Evolutionary conservation across 2,113 vertebrate genomes (phyloP).

Genomic region (Poeciliopsis occidentalis): DNA sequence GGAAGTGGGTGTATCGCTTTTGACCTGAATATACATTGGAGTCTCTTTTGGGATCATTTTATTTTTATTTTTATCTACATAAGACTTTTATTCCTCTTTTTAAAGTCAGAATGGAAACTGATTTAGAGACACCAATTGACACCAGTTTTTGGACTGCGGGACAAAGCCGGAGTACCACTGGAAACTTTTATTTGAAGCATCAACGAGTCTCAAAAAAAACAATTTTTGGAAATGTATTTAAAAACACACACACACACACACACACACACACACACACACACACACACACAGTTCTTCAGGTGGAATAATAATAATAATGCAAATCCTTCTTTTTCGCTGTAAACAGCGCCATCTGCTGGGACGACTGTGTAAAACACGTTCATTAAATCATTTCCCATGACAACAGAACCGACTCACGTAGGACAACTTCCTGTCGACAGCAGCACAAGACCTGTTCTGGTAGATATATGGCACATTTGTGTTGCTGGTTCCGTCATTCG

Average conservation of each 20-base stretch:
- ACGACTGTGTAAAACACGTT: background rate
- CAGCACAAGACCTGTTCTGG: background rate
- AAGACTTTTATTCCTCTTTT: too few relatives aligned
- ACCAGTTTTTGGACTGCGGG: too few relatives aligned
- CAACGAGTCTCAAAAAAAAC: background rate
- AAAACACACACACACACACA: background rate
- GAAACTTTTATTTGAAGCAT: background rate
- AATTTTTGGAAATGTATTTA: background rate
- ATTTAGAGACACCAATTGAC: too few relatives aligned
- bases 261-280: too few relatives aligned
- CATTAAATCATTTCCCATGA: slow-evolving; percentile 9
- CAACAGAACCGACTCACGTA: background rate
- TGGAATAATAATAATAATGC: background rate
- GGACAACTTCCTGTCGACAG: background rate
- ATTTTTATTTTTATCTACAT: too few relatives aligned
- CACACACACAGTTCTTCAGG: background rate
- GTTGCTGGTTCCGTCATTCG: background rate
- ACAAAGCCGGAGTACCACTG: background rate
- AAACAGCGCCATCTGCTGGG: slow-evolving; percentile 65
- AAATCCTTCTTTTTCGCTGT: background rate
- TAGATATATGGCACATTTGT: background rate
- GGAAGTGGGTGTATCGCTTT: too few relatives aligned
- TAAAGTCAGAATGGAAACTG: too few relatives aligned
- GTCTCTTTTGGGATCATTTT: too few relatives aligned
- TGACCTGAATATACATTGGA: too few relatives aligned